These are phyloP conservation scores for Aramus guarauna DNA, from an alignment of 2,113 vertebrate species.

Conservation along the genomic window DNA sequence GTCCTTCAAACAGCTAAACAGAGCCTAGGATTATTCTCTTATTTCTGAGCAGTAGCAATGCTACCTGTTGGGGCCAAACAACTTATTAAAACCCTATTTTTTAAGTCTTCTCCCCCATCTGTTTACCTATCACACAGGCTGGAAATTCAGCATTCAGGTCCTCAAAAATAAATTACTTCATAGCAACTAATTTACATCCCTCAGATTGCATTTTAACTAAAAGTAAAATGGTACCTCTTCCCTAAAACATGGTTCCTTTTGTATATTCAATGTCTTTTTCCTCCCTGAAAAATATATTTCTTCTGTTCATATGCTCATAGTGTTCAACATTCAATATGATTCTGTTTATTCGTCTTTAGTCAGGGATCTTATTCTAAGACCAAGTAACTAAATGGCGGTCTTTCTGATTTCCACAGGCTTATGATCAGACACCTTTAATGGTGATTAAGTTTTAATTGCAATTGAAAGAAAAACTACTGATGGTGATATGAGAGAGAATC, in stretches of 20 bases:
- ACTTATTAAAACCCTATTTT: background rate
- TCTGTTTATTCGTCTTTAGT: background rate
- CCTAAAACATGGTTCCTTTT: background rate
- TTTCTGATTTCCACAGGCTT: background rate
- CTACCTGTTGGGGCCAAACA: background rate
- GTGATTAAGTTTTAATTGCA: background rate
- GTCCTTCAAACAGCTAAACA: background rate
- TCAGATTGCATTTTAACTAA: background rate
- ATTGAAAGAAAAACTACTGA: background rate
- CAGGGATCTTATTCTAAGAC: background rate
- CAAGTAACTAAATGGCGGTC: background rate
- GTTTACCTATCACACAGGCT: background rate
- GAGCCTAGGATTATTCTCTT: background rate
- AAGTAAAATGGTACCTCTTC: background rate
- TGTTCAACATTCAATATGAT: background rate
- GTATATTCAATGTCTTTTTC: background rate
- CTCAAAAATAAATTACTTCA: background rate
- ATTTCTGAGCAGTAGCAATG: background rate
- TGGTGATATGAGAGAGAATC: background rate
- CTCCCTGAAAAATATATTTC: background rate
- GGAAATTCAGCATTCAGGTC: background rate
- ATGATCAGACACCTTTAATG: background rate
- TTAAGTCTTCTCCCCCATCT: background rate
- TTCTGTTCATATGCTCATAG: background rate
- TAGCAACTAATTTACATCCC: background rate